Base-by-base conservation (phyloP, 1,140 invertebrate species). In the Meloidogyne hapla region DNA sequence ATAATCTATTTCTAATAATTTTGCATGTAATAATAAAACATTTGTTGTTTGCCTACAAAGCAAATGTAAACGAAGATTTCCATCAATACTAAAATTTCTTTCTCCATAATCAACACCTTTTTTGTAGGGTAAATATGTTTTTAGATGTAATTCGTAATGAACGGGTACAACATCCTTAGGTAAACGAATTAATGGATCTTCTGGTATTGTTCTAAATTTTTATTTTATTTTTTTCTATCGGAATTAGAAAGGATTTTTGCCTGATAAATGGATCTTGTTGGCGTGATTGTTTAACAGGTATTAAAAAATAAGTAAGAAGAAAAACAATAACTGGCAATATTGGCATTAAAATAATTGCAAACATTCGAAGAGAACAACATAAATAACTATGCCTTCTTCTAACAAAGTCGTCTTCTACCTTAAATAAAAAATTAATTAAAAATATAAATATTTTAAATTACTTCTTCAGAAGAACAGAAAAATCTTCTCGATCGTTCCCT, bases 121-220 rank as follows among this genome's bases (percentile, higher is more conserved):
- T 48, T 45, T 48, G 38, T 75, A 75, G 65, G 74, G 74, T 21
- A 75, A 38, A 45, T 75, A 69, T 8, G 21, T 63, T 40, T 73
- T 75, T 18, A 75, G 38, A 26, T 75, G 65, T 21, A 75, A 63
- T 61, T 75, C 74, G 21, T 75, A 75, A 33, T 69, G 65, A 5
- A 74, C n/a, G 21, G 74, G 74, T n/a, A 75, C n/a, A 13, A 75
- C 28, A 61, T 75, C 74, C 26, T 21, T 74, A 56, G 74, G 74
- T n/a, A 75, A n/a, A 40, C 74, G 74, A 56, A 73, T 33, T 23
- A 73, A 28, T 25, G 56, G 45, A 61, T 73, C 71, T 15, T 73
- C 71, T 28, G 48, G 42, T 15, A 69, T 21, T 40, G 67, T 23
- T 5, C n/a, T 42, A 68, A 68, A n/a, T 23, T 9, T 6, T 68